Percentiles rank a stretch among this genome's conserved stretches.
Evolutionary conservation across 2,113 vertebrate genomes (phyloP).

Genomic region (Tapirus terrestris): DNA sequence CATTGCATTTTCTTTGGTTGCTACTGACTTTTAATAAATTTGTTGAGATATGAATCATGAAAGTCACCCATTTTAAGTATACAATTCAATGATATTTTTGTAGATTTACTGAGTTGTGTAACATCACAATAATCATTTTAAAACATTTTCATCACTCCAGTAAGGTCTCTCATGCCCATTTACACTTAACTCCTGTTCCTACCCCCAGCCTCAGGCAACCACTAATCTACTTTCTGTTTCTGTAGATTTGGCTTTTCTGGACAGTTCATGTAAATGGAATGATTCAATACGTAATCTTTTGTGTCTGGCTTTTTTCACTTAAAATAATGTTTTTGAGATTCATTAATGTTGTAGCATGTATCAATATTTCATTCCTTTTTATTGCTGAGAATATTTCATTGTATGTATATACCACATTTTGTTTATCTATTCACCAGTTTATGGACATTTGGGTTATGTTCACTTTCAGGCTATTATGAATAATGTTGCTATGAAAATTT

Average conservation of each 20-base stretch:
- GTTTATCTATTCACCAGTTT: neutral
- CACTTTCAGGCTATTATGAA: neutral
- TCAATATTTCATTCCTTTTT: neutral
- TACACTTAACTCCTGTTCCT: neutral
- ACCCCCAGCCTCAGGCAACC: neutral
- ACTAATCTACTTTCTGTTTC: neutral
- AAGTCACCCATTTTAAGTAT: neutral
- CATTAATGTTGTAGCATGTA: neutral
- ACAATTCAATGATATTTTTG: neutral
- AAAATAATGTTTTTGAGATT: neutral
- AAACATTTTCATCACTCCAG: neutral
- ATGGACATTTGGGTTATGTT: neutral
- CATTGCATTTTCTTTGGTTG: neutral
- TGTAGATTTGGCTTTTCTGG: neutral
- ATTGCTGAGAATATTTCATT: neutral
- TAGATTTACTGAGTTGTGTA: neutral
- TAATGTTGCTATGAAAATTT: neutral
- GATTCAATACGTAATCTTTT: neutral
- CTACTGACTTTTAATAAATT: constrained; percentile 22
- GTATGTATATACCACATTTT: neutral
- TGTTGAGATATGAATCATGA: neutral
- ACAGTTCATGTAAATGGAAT: neutral
- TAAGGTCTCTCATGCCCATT: neutral
- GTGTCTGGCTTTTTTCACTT: neutral
- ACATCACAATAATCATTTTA: neutral